Evolutionary conservation across 1,140 invertebrate species (phyloP).

Genomic region (Drosophila azteca): DNA sequence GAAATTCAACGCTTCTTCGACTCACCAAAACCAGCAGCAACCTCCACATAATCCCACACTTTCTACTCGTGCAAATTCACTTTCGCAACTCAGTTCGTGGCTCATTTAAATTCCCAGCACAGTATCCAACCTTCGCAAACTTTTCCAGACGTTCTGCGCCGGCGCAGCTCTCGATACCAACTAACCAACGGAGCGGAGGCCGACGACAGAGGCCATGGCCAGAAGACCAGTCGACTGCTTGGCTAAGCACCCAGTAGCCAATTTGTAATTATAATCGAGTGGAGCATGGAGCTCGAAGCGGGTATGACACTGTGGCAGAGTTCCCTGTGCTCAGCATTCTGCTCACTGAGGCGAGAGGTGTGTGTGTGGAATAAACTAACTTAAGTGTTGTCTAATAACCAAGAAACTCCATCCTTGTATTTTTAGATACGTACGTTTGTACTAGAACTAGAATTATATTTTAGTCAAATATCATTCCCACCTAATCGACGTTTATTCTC

Average conservation of each 20-base stretch:
- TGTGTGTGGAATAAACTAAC: too few species aligned
- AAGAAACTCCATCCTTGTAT: too few species aligned
- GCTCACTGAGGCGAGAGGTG: too few species aligned
- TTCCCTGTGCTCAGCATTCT: too few species aligned
- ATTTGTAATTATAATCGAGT: slow-evolving; percentile 65
- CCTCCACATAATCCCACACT: slow-evolving; percentile 42
- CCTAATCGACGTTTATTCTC: too few species aligned
- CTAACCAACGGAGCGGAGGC: slow-evolving; percentile 22
- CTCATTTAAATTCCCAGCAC: slow-evolving; percentile 47
- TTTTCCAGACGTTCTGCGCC: slow-evolving; percentile 37
- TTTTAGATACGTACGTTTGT: too few species aligned
- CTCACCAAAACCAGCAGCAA: slow-evolving; percentile 41
- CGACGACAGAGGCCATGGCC: slow-evolving; percentile 33
- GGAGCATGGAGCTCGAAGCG: too few species aligned
- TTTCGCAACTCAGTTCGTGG: slow-evolving; percentile 19
- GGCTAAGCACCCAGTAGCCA: slow-evolving; percentile 6
- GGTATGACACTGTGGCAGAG: too few species aligned
- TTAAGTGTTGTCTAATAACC: too few species aligned
- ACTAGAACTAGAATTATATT: too few species aligned
- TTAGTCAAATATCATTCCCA: too few species aligned
- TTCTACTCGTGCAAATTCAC: slow-evolving; percentile 15
- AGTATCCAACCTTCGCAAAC: slow-evolving; percentile 1
- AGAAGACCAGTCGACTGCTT: slow-evolving; percentile 11
- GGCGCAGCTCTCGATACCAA: slow-evolving; percentile 33
- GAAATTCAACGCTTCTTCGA: background rate